These are phyloP conservation scores for Tanypteryx hageni DNA, from an alignment of 2,888 invertebrate genomes.

Conservation along the genomic window DNA sequence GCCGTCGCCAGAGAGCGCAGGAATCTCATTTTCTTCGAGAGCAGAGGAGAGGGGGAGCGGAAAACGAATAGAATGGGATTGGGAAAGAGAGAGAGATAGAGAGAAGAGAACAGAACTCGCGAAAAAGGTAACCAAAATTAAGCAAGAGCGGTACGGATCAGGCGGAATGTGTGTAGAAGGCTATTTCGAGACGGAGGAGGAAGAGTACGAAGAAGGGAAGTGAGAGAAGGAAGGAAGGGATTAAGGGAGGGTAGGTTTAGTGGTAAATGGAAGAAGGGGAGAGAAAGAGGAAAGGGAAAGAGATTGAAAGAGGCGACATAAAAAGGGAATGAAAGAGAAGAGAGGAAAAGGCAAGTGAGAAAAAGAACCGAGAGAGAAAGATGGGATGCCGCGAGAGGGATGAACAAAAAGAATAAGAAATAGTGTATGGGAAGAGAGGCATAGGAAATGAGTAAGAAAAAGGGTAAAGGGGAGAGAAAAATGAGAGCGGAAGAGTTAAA, in stretches of 20 bases:
- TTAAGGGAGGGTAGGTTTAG: not conserved
- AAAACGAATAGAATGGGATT: not conserved
- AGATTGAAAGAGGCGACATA: not conserved
- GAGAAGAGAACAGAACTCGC: not conserved
- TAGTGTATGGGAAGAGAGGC: not conserved
- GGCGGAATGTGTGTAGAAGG: not conserved
- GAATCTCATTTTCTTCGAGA: not conserved
- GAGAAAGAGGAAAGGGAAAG: not conserved
- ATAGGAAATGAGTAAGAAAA: not conserved
- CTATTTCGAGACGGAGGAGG: not conserved
- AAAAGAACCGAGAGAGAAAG: not conserved
- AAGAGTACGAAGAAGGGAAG: not conserved
- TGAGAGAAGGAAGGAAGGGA: not conserved
- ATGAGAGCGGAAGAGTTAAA: not conserved
- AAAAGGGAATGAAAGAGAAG: not conserved
- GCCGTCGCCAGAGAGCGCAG: not conserved
- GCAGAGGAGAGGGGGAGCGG: not conserved
- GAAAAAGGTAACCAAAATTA: not conserved
- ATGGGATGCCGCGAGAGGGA: too few species aligned
- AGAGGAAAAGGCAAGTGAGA: not conserved
- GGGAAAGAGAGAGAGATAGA: not conserved
- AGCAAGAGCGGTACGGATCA: not conserved
- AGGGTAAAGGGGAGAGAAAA: not conserved
- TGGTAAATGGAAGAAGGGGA: not conserved
- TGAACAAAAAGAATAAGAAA: too few species aligned